Evolutionary conservation across 2,797 vertebrate species (phyloP).

Genomic region (Cercopithecus hamlyni): DNA sequence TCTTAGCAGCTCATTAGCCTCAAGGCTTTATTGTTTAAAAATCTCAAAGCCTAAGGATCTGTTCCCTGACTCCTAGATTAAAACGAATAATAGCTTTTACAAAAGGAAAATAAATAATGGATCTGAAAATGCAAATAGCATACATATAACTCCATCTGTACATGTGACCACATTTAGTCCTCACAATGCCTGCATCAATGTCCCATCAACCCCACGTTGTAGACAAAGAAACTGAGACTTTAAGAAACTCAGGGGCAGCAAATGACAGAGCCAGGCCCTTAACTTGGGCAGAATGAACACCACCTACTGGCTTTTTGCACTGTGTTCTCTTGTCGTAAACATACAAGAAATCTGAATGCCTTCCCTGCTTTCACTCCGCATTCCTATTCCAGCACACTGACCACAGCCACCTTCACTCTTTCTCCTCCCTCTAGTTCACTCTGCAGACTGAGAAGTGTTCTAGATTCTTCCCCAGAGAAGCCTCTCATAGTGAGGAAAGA

Average conservation of each 20-base stretch:
- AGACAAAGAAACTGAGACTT: neutral
- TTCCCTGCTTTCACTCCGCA: neutral
- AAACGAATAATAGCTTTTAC: neutral
- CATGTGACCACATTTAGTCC: neutral
- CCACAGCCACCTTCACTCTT: neutral
- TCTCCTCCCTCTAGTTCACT: neutral
- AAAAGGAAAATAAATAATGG: neutral
- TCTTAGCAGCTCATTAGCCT: neutral
- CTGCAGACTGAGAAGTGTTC: neutral
- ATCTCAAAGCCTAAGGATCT: neutral
- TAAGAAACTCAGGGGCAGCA: too few species aligned
- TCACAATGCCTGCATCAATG: neutral
- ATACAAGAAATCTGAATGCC: neutral
- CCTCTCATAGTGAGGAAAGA: fast-evolving
- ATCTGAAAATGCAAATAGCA: neutral
- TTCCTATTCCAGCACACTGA: neutral
- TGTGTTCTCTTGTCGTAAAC: too few species aligned
- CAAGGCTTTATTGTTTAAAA: neutral
- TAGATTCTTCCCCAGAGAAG: neutral
- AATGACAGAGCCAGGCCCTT: neutral
- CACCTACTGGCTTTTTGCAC: neutral
- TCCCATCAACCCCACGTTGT: neutral
- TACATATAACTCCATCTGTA: neutral
- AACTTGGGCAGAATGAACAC: neutral
- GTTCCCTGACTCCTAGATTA: neutral